Conservation (phyloP, 2,113 vertebrate genomes). For the Columbina picui region DNA sequence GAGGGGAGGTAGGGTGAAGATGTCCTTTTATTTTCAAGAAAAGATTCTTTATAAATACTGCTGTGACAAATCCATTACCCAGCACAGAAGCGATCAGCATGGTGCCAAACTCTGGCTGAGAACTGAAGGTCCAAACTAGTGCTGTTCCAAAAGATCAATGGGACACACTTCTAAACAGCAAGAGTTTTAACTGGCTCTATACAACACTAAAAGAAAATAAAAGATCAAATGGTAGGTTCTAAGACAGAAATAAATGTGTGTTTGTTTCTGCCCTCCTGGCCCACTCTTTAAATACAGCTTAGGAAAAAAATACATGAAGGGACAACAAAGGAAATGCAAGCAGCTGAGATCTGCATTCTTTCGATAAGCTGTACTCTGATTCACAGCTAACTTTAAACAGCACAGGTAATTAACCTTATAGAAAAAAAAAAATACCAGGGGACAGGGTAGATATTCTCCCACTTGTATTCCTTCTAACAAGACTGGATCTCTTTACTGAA, state of each 20-base stretch:
- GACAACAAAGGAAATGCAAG: not conserved
- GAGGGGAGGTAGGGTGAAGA: not conserved
- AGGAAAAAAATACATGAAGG: not conserved
- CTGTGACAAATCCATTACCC: conserved; percentile 70
- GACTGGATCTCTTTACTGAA: not conserved
- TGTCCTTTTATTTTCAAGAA: conserved; percentile 52
- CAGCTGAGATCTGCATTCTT: conserved; percentile 38
- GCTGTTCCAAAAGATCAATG: conserved; percentile 55
- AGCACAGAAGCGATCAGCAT: conserved; percentile 48
- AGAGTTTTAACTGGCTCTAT: conserved; percentile 24
- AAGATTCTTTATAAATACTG: conserved; percentile 40
- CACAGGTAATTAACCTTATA: conserved; percentile 1
- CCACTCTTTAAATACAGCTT: conserved; percentile 4
- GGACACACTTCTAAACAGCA: conserved; percentile 21
- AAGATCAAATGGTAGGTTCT: conserved; percentile 45
- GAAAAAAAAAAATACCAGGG: not conserved
- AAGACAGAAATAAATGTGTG: conserved; percentile 32
- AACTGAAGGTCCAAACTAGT: conserved; percentile 60
- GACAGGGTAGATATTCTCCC: not conserved
- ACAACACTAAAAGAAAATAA: conserved; percentile 41
- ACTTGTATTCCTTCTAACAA: not conserved
- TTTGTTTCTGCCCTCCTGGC: conserved; percentile 50
- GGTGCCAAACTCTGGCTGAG: conserved; percentile 62
- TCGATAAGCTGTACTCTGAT: conserved; percentile 13
- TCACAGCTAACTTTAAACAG: conserved; percentile 4